Evolutionary conservation across 2,113 vertebrate genomes (phyloP).

Genomic region (Antidorcas marsupialis): DNA sequence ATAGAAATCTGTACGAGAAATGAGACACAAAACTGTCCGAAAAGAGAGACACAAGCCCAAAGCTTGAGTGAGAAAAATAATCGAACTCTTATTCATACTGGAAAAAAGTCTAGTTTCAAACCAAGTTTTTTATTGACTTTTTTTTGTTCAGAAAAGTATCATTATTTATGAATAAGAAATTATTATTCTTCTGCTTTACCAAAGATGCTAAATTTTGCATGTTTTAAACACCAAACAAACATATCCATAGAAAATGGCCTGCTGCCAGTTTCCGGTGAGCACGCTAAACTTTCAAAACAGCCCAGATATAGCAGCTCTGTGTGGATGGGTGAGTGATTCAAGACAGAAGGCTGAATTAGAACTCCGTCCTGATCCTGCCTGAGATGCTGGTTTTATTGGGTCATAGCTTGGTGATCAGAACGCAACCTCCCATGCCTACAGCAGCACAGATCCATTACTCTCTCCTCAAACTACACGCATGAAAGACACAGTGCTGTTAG

Average conservation of each 20-base stretch:
- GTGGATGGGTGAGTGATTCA: background rate
- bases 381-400: background rate
- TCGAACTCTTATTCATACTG: constrained; percentile 30
- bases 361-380: background rate
- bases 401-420: background rate
- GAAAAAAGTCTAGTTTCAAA: constrained; percentile 33
- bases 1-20: constrained; percentile 48
- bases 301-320: background rate
- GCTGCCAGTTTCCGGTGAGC: background rate
- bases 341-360: background rate
- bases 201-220: constrained; percentile 45
- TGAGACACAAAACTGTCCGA: constrained; percentile 46
- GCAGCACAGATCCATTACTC: background rate
- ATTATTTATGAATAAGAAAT: constrained; percentile 46
- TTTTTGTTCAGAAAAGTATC: background rate
- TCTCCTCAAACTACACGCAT: background rate
- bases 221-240: constrained; percentile 45
- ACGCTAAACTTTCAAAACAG: background rate
- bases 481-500: background rate
- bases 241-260: constrained; percentile 45
- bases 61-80: constrained; percentile 53
- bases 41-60: constrained; percentile 36
- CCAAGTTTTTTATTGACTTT: constrained; percentile 25
- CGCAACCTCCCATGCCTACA: background rate
- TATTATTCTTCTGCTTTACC: constrained; percentile 21